Evolutionary conservation across 2,113 vertebrate genomes (phyloP).

Genomic region (Cephalophus harveyi): DNA sequence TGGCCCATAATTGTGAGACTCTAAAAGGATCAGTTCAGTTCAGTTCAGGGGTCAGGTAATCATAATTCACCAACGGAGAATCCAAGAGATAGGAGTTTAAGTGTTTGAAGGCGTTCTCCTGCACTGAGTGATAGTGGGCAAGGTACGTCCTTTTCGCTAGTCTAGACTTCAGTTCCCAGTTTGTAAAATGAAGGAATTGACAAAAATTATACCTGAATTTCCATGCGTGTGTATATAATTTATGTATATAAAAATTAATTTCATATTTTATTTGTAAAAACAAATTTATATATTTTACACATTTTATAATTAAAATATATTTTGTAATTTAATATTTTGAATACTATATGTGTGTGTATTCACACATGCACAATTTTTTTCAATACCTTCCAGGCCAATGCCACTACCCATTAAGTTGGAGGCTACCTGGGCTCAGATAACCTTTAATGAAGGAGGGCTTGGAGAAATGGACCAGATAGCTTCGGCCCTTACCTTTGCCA

Average conservation of each 20-base stretch:
- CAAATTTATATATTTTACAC: background rate
- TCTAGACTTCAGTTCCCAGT: background rate
- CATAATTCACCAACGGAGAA: background rate
- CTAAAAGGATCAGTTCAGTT: background rate
- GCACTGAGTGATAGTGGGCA: background rate
- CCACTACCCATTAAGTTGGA: background rate
- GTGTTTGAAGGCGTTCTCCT: background rate
- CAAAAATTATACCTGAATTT: background rate
- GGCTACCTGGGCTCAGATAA: background rate
- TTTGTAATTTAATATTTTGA: background rate
- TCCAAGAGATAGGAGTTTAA: background rate
- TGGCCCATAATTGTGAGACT: background rate
- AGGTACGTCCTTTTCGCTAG: background rate
- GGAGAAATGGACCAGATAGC: background rate
- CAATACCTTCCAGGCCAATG: background rate
- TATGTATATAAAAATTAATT: background rate
- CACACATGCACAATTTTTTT: background rate
- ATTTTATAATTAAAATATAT: background rate
- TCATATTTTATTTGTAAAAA: background rate
- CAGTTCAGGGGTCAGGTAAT: background rate
- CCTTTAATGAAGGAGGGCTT: background rate
- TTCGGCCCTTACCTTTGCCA: background rate
- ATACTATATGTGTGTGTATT: background rate
- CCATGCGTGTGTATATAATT: background rate
- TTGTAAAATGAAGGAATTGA: background rate